Evolutionary conservation across 2,113 vertebrate genomes (phyloP), one percentile per base, ranked within the genome.

Genomic region (Neodon shergylaensis): DNA sequence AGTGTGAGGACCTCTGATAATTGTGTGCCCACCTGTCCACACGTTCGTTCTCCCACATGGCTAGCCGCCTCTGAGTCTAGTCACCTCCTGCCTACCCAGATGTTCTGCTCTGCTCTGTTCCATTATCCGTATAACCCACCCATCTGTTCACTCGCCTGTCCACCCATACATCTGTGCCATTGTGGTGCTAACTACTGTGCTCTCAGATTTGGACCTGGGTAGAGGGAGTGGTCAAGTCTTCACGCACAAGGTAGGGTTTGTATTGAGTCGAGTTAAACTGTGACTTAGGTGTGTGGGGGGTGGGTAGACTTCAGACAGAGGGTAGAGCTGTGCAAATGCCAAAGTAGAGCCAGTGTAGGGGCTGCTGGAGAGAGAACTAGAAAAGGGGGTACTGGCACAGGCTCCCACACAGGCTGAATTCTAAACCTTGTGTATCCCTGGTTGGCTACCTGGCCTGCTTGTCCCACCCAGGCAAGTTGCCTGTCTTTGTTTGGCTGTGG

Each of bases 91-190:
- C 7, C 17, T 26, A 49, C 22, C 36, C 58, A 54, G 79, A 82
- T 26, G 70, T 26, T 82, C 54, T 82, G 5, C 31, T 44, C 61
- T 82, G 5, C 31, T 44, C 61, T 0, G 61, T 85, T 73, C 85
- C 6, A 0, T 9, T 33, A 74, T 42, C 49, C 16, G 1, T 58
- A 14, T 1, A 28, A 28, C n/a, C 65, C 47, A 42, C 26, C 24
- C 17, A 24, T 5, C 12, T 4, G 14, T 9, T 12, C 26, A 0
- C 11, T 33, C 42, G 7, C 4, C 28, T 12, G 0, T 6, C 14
- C 1, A 1, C 22, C 47, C 4, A 17, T 8, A 24, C 28, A 42
- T 5, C 70, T 19, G 6, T 63, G n/a, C 70, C 17, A 72, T 44
- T 44, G 28, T 70, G 24, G 39, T 7, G 6, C 47, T 28, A 24